Base-by-base conservation (phyloP, 2,797 vertebrate genomes). In the Tolypeutes matacus region DNA sequence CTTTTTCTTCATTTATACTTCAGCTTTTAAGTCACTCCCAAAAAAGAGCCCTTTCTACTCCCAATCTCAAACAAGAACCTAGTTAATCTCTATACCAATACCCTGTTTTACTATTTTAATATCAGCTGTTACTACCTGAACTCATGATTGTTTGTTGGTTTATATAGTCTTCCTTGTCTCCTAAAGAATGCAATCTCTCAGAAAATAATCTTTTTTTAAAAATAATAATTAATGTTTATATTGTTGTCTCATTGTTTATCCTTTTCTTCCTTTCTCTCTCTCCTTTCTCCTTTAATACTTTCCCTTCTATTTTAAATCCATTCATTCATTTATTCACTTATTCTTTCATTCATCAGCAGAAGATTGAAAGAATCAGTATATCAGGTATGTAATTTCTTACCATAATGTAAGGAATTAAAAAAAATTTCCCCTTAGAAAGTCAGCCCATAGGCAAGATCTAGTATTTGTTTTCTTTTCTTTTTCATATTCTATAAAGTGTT, bases 321-420 rank as follows among this genome's bases (percentile, higher is more conserved):
- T 49, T 29, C 11, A 51, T 78, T 72, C 8, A 80, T 64, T 17
- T 53, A 15, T 53, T 56, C 53, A 56, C 31, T 77, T 51, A 27
- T 82, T 78, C 9, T 51, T 87, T 77, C n/a, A 51, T 31, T 91
- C 25, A 70, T 20, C 18, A 29, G 36, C 46, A 88, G 36, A 20
- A 64, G 31, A 36, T 87, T 94, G 56, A 85, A 69, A 56, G 18
- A 17, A 53, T 67, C 25, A 31, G 14, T 46, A 1, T 64, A 58
- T 80, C 67, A 95, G 82, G 76, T 21, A 46, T 6, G 46, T 9
- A 87, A 72, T 76, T 96, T 80, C 86, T 65, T 6, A 46, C 18
- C 27, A 72, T 39, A 10, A 73, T 42, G 25, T 76, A 62, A 60
- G 13, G 70, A 18, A 65, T 69, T 49, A 13, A 73, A 53, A 69